A percentile compares a stretch with the other conserved stretches of the same genome.
These are phyloP conservation scores for Diplodus sargus DNA, from an alignment of 2,797 vertebrate genomes.

Conservation along the genomic window DNA sequence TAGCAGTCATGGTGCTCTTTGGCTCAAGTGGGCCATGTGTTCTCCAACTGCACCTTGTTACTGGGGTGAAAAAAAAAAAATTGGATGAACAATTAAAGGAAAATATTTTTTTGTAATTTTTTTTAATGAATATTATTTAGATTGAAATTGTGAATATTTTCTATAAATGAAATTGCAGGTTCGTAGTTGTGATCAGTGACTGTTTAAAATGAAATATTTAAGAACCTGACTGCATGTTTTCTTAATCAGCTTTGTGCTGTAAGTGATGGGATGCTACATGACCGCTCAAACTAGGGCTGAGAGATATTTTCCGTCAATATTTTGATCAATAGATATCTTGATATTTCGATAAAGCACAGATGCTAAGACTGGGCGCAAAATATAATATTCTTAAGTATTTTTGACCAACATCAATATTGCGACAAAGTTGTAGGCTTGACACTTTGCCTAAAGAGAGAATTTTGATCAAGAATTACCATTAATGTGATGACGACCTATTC, in stretches of 20 bases:
- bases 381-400: no score
- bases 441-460: no score
- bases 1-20: not conserved
- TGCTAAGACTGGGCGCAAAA: no score
- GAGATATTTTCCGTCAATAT: no score
- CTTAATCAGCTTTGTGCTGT: not conserved
- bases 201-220: not conserved
- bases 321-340: no score
- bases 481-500: not conserved
- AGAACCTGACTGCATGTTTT: not conserved
- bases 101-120: not conserved
- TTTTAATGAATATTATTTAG: not conserved
- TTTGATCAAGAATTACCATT: no score
- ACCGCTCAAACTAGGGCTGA: no score
- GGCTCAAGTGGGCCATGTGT: not conserved
- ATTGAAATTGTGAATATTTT: not conserved
- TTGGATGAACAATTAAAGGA: not conserved
- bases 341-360: no score
- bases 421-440: no score
- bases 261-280: not conserved
- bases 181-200: no score
- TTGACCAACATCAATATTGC: no score
- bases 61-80: conserved; percentile 3
- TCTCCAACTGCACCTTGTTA: not conserved
- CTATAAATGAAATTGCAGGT: not conserved